These are phyloP conservation scores for Aspidoscelis tigris DNA, from an alignment of 2,113 vertebrate genomes.

Conservation along the genomic window DNA sequence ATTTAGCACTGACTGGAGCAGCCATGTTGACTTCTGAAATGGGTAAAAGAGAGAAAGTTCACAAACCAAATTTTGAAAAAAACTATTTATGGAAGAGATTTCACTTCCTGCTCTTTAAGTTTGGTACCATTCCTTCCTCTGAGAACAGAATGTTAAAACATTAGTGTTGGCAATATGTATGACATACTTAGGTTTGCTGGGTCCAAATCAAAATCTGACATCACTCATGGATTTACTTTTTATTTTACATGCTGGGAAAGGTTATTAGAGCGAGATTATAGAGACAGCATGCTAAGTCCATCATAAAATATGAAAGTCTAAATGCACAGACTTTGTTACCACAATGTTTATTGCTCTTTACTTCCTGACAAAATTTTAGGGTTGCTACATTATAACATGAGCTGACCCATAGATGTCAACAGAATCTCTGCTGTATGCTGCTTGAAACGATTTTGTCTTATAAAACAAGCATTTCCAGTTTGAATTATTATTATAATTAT, in stretches of 20 bases:
- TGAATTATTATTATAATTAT: not conserved
- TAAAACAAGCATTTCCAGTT: not conserved
- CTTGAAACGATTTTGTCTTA: not conserved
- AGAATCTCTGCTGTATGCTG: too few species aligned
- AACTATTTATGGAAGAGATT: constrained; percentile 2
- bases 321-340: not conserved
- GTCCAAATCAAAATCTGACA: not conserved
- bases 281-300: not conserved
- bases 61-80: constrained; percentile 3
- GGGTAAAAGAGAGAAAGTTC: constrained; percentile 5
- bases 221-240: constrained; percentile 8
- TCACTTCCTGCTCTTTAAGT: constrained; percentile 14
- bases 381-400: not conserved
- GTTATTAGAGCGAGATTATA: not conserved
- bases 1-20: constrained; percentile 8
- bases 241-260: constrained; percentile 3
- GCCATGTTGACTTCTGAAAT: constrained; percentile 12
- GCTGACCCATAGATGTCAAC: not conserved
- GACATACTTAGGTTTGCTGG: not conserved
- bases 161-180: constrained; percentile 8
- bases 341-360: not conserved
- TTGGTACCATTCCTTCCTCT: not conserved
- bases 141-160: constrained; percentile 22
- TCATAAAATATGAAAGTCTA: not conserved
- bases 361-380: not conserved